These are phyloP conservation scores for mouse (Mus musculus) DNA, from an alignment of 2,113 vertebrate genomes.

Conservation along the genomic window GRCm39 chrX:16629501-16630000, in stretches of 20 bases:
- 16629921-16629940: slow-evolving; percentile 15
- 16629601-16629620: background rate
- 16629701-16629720: background rate
- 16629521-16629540: background rate
- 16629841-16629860: slow-evolving; percentile 25
- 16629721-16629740: background rate
- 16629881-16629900: slow-evolving; percentile 38
- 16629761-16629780: background rate
- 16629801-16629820: background rate
- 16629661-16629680: background rate
- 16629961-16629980: background rate
- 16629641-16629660: background rate
- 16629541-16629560: background rate
- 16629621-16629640: background rate
- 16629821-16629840: background rate
- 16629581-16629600: background rate
- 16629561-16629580: background rate
- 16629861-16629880: background rate
- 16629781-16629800: slow-evolving; percentile 10
- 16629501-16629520: background rate
- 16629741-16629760: background rate
- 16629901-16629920: background rate
- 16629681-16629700: background rate
- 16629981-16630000: slow-evolving; percentile 12
- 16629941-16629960: slow-evolving; percentile 50